Percentiles rank a stretch among this genome's conserved stretches.
These are phyloP conservation scores for Perithous albicinctus DNA, from an alignment of 2,888 invertebrate genomes.

Conservation along the genomic window DNA sequence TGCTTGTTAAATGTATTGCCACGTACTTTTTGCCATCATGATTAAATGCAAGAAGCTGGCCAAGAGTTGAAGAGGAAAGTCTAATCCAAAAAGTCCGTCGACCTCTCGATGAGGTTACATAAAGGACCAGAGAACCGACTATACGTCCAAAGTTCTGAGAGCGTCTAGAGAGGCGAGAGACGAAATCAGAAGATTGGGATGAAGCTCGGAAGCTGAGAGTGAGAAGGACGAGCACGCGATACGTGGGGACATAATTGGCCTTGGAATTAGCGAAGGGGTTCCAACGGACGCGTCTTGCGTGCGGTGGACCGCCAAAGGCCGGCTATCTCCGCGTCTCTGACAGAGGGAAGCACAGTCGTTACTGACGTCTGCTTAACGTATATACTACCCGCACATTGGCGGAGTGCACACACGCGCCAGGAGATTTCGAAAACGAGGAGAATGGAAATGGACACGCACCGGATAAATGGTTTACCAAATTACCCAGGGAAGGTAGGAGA, in stretches of 20 bases:
- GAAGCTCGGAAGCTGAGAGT: conserved; percentile 33
- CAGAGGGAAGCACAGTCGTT: conserved; percentile 38
- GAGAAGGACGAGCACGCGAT: conserved; percentile 52
- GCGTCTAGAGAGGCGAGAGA: conserved; percentile 39
- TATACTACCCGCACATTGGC: conserved; percentile 17
- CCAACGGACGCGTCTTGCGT: conserved; percentile 74
- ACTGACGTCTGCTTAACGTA: conserved; percentile 46
- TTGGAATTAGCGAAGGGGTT: conserved; percentile 80
- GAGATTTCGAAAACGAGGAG: conserved; percentile 76
- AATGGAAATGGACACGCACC: conserved; percentile 77
- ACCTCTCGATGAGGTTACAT: conserved; percentile 26
- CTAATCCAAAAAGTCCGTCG: conserved; percentile 44
- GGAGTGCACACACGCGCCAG: conserved; percentile 39
- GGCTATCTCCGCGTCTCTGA: conserved; percentile 47
- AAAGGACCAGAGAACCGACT: not conserved
- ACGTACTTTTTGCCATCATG: too few relatives aligned
- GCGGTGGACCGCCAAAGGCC: conserved; percentile 75
- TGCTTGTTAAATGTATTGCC: too few relatives aligned
- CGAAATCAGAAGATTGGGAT: conserved; percentile 36
- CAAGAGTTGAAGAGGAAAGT: conserved; percentile 29
- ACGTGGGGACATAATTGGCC: conserved; percentile 78
- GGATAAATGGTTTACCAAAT: conserved; percentile 79
- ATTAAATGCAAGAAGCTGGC: too few relatives aligned
- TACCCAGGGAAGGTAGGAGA: conserved; percentile 73
- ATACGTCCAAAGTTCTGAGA: conserved; percentile 30